These are phyloP conservation scores for Actias luna DNA, from an alignment of 2,888 invertebrate species.

Conservation along the genomic window DNA sequence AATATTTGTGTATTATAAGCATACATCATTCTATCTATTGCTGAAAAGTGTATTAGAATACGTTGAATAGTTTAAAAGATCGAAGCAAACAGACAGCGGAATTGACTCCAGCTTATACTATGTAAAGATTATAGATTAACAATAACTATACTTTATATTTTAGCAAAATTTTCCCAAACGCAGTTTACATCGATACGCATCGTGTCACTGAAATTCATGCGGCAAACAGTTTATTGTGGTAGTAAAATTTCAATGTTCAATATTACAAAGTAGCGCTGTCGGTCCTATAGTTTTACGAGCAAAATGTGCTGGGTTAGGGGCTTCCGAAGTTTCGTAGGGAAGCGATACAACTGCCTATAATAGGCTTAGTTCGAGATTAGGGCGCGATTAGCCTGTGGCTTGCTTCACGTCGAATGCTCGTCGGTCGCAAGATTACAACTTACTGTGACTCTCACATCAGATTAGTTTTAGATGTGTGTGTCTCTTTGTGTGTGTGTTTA, in stretches of 20 bases:
- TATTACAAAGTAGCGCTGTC: conserved; percentile 52
- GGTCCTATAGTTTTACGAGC: conserved; percentile 69
- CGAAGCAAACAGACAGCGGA: too few relatives aligned
- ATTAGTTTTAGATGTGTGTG: conserved; percentile 53
- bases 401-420: conserved; percentile 63
- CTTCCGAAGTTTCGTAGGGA: conserved; percentile 80
- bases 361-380: conserved; percentile 80
- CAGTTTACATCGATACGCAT: conserved; percentile 10
- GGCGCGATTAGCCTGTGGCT: conserved; percentile 74
- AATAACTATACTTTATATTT: background rate
- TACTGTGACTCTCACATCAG: conserved; percentile 64
- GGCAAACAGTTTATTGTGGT: conserved; percentile 57
- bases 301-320: conserved; percentile 73
- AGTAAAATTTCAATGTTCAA: conserved; percentile 74
- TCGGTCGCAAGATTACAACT: conserved; percentile 70
- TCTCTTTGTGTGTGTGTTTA: conserved; percentile 32
- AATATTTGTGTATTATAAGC: too few relatives aligned
- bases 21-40: too few relatives aligned
- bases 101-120: too few relatives aligned
- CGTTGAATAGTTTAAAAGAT: too few relatives aligned
- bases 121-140: too few relatives aligned
- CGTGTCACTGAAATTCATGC: conserved; percentile 47
- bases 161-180: background rate
- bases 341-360: conserved; percentile 79
- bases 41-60: too few relatives aligned